Evolutionary conservation across 1,140 invertebrate genomes (phyloP).

Genomic region (Sycobia sp.): DNA sequence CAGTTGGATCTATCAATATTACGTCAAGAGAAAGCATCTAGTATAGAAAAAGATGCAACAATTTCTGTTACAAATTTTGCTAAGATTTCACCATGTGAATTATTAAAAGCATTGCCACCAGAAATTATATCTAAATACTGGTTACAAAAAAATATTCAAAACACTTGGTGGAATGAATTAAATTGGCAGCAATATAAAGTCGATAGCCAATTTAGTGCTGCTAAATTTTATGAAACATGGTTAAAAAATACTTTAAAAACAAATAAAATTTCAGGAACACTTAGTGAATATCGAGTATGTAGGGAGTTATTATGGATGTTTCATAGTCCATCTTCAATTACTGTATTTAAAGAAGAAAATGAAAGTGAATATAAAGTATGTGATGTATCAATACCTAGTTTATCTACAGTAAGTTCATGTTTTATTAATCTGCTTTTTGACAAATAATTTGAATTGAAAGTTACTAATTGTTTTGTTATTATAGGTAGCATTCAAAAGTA

Average conservation of each 20-base stretch:
- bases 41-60: neutral
- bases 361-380: conserved; percentile 42
- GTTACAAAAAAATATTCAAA: conserved; percentile 54
- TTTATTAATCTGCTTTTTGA: neutral
- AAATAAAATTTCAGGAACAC: conserved; percentile 39
- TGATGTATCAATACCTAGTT: conserved; percentile 55
- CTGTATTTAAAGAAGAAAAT: conserved; percentile 47
- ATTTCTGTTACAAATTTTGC: neutral
- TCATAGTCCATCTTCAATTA: conserved; percentile 46
- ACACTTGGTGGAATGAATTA: conserved; percentile 56
- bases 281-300: conserved; percentile 56
- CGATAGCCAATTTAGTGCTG: conserved; percentile 45
- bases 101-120: conserved; percentile 28
- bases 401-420: conserved; percentile 46
- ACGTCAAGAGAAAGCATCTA: neutral
- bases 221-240: conserved; percentile 52
- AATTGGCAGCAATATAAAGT: conserved; percentile 46
- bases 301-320: conserved; percentile 60
- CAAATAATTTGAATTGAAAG: neutral
- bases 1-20: conserved; percentile 17
- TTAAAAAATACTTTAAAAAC: conserved; percentile 43
- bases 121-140: conserved; percentile 52
- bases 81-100: neutral
- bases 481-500: conserved; percentile 52
- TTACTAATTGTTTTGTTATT: conserved; percentile 21